phyloP scores from a whole-genome alignment of 2,113 vertebrate species.

The Numenius arquata region DNA sequence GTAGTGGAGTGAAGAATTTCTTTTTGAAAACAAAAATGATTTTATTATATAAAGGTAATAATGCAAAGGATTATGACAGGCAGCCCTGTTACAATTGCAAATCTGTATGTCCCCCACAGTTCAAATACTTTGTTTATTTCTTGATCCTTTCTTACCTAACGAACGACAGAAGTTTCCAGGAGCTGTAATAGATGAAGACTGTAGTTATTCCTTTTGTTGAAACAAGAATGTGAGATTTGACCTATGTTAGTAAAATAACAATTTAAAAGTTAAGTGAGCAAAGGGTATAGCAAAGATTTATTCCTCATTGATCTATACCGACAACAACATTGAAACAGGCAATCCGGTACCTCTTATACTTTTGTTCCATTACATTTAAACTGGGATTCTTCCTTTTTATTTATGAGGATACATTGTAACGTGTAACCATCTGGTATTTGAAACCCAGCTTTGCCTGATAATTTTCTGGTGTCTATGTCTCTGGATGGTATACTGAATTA shows the following conservation, averaged over 20 bases:
- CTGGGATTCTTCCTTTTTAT: conserved; percentile 28
- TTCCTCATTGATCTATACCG: not conserved
- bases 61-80: not conserved
- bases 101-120: not conserved
- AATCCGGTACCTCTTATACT: not conserved
- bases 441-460: conserved; percentile 53
- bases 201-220: conserved; percentile 1
- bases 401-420: conserved; percentile 42
- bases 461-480: conserved; percentile 66
- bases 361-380: conserved; percentile 26
- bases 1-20: not conserved
- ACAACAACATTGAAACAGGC: not conserved
- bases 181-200: not conserved
- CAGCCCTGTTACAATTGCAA: not conserved
- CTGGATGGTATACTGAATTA: conserved; percentile 65
- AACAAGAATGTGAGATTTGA: not conserved
- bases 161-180: not conserved
- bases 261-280: not conserved
- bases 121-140: not conserved
- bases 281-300: not conserved
- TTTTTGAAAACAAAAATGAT: not conserved
- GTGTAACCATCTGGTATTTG: conserved; percentile 62
- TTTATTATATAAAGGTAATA: not conserved
- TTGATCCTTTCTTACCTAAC: not conserved
- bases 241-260: not conserved